A percentile compares a stretch with the other conserved stretches of the same genome.
Conservation (phyloP, 92 coral and sea anemone genomes). For the Bergia puertoricense region DNA sequence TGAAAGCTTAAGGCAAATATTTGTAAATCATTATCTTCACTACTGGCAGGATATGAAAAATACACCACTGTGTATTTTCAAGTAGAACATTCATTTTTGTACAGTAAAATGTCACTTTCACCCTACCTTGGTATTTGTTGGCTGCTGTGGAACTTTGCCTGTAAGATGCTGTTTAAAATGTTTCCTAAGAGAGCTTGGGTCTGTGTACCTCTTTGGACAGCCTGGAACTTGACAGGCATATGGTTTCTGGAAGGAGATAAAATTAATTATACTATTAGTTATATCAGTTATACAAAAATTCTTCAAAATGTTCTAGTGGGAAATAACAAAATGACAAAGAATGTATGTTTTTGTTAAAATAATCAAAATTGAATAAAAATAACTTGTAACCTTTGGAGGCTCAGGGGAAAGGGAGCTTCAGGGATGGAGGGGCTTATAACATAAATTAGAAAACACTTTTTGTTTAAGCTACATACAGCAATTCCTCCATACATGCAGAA, state of each 20-base stretch:
- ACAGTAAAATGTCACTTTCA: neutral
- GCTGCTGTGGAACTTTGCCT: constrained; percentile 76
- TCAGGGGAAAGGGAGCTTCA: too few species aligned
- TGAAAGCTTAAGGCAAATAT: too few species aligned
- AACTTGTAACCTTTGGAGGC: neutral
- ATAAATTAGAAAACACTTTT: too few species aligned
- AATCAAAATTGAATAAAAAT: neutral
- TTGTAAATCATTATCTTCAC: too few species aligned
- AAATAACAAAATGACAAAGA: too few species aligned
- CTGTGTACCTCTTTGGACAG: constrained; percentile 64
- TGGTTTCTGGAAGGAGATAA: constrained; percentile 42
- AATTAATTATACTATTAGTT: neutral
- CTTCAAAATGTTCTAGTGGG: neutral
- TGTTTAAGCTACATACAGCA: too few species aligned
- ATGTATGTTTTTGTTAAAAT: too few species aligned
- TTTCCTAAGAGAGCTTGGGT: constrained; percentile 59
- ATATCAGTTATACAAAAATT: too few species aligned
- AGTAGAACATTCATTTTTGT: neutral
- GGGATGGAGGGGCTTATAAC: too few species aligned
- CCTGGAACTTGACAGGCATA: constrained; percentile 68
- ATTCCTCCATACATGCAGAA: too few species aligned
- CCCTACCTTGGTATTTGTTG: constrained; percentile 45
- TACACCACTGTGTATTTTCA: neutral
- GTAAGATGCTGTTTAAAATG: constrained; percentile 87
- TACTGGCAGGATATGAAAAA: too few species aligned